Evolutionary conservation across 2,888 invertebrate genomes (phyloP), one percentile per base, ranked within the genome.

Genomic region (Protodeltote pygarga): DNA sequence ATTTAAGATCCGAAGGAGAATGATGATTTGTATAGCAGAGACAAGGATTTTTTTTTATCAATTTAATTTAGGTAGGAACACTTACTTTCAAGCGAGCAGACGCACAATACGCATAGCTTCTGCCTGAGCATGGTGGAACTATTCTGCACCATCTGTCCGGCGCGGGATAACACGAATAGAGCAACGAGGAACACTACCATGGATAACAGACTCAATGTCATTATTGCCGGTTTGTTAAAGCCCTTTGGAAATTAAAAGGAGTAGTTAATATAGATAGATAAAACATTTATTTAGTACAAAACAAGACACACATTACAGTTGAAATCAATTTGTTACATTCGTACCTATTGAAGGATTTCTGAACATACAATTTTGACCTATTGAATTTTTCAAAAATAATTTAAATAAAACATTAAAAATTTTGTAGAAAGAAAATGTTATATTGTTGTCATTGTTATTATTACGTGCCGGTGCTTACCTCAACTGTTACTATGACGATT

Each of bases 81-180:
- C 66, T 66, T 50, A 79, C 81, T 53, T 19, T 46, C 45, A 11
- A 71, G 13, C 2, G 63, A 60, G 35, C 67, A 39, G 1, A 76
- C 28, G 2, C 73, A 63, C 2, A 80, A 65, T 17, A 62, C 65
- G 3, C 69, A 65, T 5, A 82, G 55, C 20, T 62, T 71, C 11
- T 64, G 60, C 13, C 53, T 64, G 4, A 83, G 37, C 2, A 25
- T 32, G 0, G 47, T 35, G 0, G 65, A 68, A 17, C 54, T 75
- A 34, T 75, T 74, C 10, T 71, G 70, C 10, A 71, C 64, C 1
- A 44, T 34, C 40, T 81, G 79, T 0, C 77, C 81, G 0, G 67
- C 71, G 8, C 42, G 31, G 0, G 77, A 74, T 16, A 80, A 15
- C 20, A 74, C 11, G 19, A 48, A 50, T 8, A 81, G 44, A 0